Percentiles rank a stretch among this genome's conserved stretches.
Evolutionary conservation across 2,113 vertebrate species (phyloP).

Genomic region (Takifugu flavidus): DNA sequence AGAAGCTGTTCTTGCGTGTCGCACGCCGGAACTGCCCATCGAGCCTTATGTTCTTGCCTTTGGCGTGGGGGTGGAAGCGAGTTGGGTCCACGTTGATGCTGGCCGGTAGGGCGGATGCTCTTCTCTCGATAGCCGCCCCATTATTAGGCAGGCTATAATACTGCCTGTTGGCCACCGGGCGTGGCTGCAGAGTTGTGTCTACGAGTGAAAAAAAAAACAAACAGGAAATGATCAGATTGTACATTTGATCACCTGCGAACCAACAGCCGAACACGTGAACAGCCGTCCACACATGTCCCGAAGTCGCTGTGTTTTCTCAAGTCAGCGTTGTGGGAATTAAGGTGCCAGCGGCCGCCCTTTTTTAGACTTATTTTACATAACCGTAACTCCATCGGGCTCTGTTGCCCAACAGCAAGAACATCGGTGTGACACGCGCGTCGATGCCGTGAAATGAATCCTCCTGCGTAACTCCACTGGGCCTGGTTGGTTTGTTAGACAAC

Average conservation of each 20-base stretch:
- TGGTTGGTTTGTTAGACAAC: no score
- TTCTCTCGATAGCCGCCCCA: slow-evolving; percentile 82
- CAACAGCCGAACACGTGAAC: no score
- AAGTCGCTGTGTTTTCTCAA: no score
- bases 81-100: slow-evolving; percentile 81
- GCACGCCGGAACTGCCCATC: slow-evolving; percentile 90
- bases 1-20: slow-evolving; percentile 95
- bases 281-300: no score
- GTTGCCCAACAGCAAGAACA: no score
- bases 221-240: slow-evolving; percentile 5
- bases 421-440: no score
- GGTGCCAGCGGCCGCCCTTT: no score
- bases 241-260: background rate
- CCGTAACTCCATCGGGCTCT: no score
- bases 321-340: no score
- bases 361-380: no score
- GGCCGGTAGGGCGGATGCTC: slow-evolving; percentile 68
- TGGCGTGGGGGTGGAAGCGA: slow-evolving; percentile 92
- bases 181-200: slow-evolving; percentile 86
- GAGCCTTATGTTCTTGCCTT: slow-evolving; percentile 94
- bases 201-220: slow-evolving; percentile 27
- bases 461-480: no score
- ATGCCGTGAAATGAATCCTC: no score
- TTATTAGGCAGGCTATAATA: slow-evolving; percentile 84
- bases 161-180: slow-evolving; percentile 82